Evolutionary conservation across 2,797 vertebrate species (phyloP).

Genomic region (Channallabes apus): DNA sequence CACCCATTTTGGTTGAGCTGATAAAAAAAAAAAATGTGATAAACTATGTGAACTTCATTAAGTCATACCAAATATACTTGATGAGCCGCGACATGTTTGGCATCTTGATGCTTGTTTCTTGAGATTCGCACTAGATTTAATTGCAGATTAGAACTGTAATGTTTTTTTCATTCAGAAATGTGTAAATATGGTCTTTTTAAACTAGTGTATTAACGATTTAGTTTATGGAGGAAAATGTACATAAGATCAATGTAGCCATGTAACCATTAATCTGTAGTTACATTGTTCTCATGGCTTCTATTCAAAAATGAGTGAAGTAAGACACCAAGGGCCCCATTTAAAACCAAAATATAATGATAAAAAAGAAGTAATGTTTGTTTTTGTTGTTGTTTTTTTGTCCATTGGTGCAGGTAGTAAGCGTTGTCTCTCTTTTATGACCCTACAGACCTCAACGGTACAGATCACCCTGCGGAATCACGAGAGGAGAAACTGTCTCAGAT

Average conservation of each 20-base stretch:
- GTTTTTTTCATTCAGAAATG: neutral
- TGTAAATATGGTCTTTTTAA: neutral
- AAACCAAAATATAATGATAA: neutral
- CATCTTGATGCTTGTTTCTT: neutral
- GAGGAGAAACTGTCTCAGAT: constrained; percentile 57
- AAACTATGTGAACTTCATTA: no score
- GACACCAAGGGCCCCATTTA: neutral
- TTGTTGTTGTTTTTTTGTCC: neutral
- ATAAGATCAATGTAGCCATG: no score
- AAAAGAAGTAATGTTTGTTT: neutral
- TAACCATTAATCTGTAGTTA: neutral
- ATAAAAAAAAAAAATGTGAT: neutral
- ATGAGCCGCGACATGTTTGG: neutral
- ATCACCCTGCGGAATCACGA: constrained; percentile 51
- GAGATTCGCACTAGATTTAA: neutral
- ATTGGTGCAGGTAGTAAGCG: neutral
- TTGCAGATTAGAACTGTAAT: neutral
- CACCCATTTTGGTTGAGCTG: neutral
- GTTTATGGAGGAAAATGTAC: neutral
- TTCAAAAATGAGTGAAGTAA: neutral
- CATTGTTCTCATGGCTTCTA: neutral
- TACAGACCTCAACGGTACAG: constrained; percentile 58
- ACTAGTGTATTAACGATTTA: neutral
- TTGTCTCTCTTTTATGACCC: constrained; percentile 1
- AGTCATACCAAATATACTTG: neutral